Base-by-base conservation (phyloP, 1,140 invertebrate species). In the Solen grandis region DNA sequence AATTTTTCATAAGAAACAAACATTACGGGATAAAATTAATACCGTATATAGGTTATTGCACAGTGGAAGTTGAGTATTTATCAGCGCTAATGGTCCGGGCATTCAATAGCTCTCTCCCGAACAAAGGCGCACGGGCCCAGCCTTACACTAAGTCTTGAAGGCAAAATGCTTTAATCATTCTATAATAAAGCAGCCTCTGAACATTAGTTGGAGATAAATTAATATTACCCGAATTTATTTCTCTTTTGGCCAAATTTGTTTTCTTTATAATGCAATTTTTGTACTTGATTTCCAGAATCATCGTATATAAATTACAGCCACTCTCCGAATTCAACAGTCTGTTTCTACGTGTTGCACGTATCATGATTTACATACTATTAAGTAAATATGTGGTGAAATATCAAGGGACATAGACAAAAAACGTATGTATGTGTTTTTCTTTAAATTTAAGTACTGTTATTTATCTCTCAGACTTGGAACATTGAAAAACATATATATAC, bases 181-280 rank as follows among this genome's bases (percentile, higher is more conserved):
- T 46, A 46, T 46, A 46, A 46, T 46, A 46, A 46, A 46, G 41
- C 41, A 46, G 41, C 41, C 41, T 10, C 19, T 46, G 41, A 46
- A 46, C 8, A 8, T 27, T 38, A 54, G 70, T 60, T 73, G 27
- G 55, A 73, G 70, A 73, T 73, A 73, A 73, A 73, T 73, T 73
- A 73, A 57, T 73, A 73, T 73, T 73, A 46, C 70, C 70, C 5
- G 35, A 57, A 73, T 73, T 73, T 57, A 73, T 73, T 73, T 73
- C 70, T 57, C 35, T 73, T 46, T 73, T 73, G 70, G 57, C 31
- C 55, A 73, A 57, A 73, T 73, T 73, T 73, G 41, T 73, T n/a
- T 52, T 60, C 31, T 59, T n/a, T n/a, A 46, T 46, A 46, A 46
- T 46, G 41, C 41, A 46, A 46, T 10, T 19, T 46, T 46, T 46